Evolutionary conservation across 2,797 vertebrate genomes (phyloP).

Genomic region (Moxostoma hubbsi): DNA sequence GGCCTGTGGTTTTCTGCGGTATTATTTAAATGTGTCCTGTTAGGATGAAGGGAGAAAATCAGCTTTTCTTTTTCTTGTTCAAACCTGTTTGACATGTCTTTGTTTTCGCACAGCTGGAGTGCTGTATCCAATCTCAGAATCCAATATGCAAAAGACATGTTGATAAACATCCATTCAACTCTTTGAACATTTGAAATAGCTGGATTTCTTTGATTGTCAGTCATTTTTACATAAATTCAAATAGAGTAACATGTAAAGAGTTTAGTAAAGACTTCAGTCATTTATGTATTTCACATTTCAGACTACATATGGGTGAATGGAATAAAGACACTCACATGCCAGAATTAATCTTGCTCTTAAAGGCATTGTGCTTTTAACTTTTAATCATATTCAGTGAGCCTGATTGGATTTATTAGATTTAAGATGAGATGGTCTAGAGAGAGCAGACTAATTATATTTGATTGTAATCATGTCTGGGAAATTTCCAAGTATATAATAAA

Average conservation of each 20-base stretch:
- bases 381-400: constrained; percentile 30
- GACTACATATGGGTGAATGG: background rate
- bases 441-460: background rate
- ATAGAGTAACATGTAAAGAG: background rate
- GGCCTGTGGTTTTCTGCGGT: constrained; percentile 57
- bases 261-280: constrained; percentile 1
- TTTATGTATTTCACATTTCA: constrained; percentile 23
- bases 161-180: constrained; percentile 9
- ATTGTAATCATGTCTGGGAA: no score
- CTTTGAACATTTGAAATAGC: constrained; percentile 25
- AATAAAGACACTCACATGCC: background rate
- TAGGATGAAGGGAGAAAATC: constrained; percentile 10
- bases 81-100: constrained; percentile 35
- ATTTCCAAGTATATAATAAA: no score
- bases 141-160: background rate
- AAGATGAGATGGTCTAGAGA: constrained; percentile 20
- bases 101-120: constrained; percentile 3
- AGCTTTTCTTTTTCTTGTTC: constrained; percentile 20
- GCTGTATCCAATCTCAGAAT: constrained; percentile 4
- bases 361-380: constrained; percentile 29
- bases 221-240: constrained; percentile 19
- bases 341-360: constrained; percentile 1
- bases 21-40: constrained; percentile 36
- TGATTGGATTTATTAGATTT: constrained; percentile 39
- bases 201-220: constrained; percentile 11